Evolutionary conservation across 2,113 vertebrate species (phyloP).

Genomic region (Loxodonta africana): DNA sequence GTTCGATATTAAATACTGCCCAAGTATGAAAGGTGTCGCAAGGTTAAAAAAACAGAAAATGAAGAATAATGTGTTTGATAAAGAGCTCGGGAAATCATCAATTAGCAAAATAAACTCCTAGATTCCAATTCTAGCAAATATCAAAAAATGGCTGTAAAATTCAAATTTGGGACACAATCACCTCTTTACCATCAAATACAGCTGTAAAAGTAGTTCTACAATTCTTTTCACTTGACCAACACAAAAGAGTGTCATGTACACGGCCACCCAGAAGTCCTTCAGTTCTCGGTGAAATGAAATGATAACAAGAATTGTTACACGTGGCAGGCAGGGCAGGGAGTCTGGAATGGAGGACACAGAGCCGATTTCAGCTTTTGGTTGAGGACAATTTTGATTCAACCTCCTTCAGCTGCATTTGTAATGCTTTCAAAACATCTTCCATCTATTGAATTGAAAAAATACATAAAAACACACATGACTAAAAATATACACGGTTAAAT

Average conservation of each 20-base stretch:
- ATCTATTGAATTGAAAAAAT: conserved; percentile 60
- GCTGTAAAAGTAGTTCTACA: background rate
- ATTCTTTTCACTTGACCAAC: background rate
- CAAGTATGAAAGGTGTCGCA: background rate
- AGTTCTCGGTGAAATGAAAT: background rate
- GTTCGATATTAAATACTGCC: background rate
- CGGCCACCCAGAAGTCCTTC: background rate
- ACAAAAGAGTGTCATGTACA: background rate
- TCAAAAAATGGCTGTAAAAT: conserved; percentile 47
- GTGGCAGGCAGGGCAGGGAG: background rate
- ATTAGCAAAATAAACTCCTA: conserved; percentile 48
- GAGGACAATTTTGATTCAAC: conserved; percentile 66
- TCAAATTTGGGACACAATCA: background rate
- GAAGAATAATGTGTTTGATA: background rate
- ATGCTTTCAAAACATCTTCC: conserved; percentile 76
- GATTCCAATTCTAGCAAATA: conserved; percentile 24
- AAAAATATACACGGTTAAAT: background rate
- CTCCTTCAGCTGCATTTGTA: conserved; percentile 70
- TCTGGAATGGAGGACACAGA: accelerated
- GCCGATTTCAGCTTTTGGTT: background rate
- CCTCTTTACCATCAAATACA: background rate
- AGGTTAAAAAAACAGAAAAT: background rate
- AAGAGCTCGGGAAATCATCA: background rate
- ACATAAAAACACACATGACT: background rate
- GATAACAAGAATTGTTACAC: background rate